Percentiles rank a stretch among this genome's conserved stretches.
phyloP scores from a whole-genome alignment of 2,797 vertebrate genomes.

The Channa striata region DNA sequence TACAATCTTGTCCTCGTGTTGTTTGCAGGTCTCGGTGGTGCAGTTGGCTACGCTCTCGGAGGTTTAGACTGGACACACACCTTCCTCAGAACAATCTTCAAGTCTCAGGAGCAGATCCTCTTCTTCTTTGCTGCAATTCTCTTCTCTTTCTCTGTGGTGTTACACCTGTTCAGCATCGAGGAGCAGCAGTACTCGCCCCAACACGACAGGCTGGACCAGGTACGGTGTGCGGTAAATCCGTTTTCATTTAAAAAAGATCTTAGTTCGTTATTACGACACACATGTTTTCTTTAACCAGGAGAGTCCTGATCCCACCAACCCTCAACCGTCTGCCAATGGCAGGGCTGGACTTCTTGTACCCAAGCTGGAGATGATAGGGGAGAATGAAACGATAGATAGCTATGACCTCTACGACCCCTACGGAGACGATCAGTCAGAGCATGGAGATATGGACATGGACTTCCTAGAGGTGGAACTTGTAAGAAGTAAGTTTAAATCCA shows the following conservation, averaged over 20 bases:
- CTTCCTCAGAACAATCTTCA: slow-evolving; percentile 89
- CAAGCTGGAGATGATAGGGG: slow-evolving; percentile 84
- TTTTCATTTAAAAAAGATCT: background rate
- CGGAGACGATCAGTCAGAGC: slow-evolving; percentile 82
- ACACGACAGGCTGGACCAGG: slow-evolving; percentile 87
- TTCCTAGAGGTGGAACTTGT: slow-evolving; percentile 90
- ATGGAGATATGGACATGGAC: slow-evolving; percentile 86
- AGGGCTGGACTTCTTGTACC: slow-evolving; percentile 73
- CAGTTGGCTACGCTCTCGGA: slow-evolving; percentile 94
- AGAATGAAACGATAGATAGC: slow-evolving; percentile 82
- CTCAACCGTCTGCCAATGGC: slow-evolving; percentile 58
- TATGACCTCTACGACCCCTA: slow-evolving; percentile 79
- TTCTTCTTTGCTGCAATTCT: slow-evolving; percentile 95
- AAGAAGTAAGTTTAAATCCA: slow-evolving; percentile 80
- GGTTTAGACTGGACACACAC: slow-evolving; percentile 98
- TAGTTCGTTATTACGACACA: background rate
- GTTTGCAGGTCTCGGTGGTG: slow-evolving; percentile 92
- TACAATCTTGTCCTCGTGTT: background rate
- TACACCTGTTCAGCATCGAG: slow-evolving; percentile 95
- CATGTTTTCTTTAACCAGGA: slow-evolving; percentile 54
- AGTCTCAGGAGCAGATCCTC: slow-evolving; percentile 96
- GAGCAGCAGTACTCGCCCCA: slow-evolving; percentile 92
- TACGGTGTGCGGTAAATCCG: slow-evolving; percentile 3
- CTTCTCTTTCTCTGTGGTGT: slow-evolving; percentile 89
- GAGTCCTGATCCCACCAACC: slow-evolving; percentile 58